These are phyloP conservation scores for Gavia stellata DNA, from an alignment of 2,113 vertebrate genomes.

Conservation along the genomic window DNA sequence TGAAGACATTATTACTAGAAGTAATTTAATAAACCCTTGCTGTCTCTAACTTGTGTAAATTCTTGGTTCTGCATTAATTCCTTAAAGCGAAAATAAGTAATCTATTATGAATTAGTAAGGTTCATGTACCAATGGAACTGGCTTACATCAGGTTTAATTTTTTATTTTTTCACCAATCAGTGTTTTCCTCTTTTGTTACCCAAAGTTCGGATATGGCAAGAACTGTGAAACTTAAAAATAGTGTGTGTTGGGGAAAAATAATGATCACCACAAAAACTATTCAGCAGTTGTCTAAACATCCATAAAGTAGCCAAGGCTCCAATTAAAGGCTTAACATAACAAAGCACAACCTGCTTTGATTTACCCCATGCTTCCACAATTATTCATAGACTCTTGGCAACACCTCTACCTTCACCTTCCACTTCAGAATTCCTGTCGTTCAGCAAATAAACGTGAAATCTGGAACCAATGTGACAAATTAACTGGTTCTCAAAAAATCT, in stretches of 20 bases:
- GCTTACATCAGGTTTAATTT: neutral
- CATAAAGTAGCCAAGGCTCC: neutral
- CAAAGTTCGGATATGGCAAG: neutral
- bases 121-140: neutral
- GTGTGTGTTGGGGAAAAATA: neutral
- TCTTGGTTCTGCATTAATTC: neutral
- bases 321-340: neutral
- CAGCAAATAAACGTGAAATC: neutral
- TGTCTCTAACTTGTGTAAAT: neutral
- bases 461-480: neutral
- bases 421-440: neutral
- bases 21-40: neutral
- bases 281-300: neutral
- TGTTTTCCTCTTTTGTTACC: neutral
- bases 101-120: neutral
- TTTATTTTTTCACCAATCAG: neutral
- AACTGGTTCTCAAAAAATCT: neutral
- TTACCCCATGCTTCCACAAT: neutral
- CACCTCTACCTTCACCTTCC: neutral
- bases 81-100: neutral
- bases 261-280: neutral
- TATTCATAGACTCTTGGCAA: neutral
- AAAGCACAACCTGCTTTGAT: neutral
- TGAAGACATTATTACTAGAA: neutral
- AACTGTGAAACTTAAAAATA: neutral